phyloP scores from a whole-genome alignment of 2,797 vertebrate genomes.

The Catharus ustulatus region DNA sequence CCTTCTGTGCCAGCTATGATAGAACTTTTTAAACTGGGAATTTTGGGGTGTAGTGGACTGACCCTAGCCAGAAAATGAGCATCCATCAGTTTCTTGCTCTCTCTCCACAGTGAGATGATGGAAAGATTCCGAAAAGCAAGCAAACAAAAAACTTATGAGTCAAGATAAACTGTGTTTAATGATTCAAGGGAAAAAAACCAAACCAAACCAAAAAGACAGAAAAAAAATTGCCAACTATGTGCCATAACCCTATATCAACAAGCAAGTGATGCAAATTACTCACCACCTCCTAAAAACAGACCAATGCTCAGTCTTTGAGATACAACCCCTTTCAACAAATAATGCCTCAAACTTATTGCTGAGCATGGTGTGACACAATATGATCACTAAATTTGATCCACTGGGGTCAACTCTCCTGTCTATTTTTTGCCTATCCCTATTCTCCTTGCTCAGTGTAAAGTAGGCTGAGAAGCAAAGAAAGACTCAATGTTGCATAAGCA shows the following conservation, averaged over 20 bases:
- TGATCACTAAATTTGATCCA: not conserved
- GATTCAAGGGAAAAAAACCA: not conserved
- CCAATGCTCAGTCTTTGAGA: not conserved
- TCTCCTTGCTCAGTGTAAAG: not conserved
- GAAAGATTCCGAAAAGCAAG: not conserved
- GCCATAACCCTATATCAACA: not conserved
- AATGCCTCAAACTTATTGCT: not conserved
- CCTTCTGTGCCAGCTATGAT: not conserved
- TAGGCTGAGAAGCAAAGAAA: not conserved
- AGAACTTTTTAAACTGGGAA: not conserved
- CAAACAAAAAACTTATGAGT: not conserved
- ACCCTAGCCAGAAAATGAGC: rapidly evolving
- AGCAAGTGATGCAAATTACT: not conserved
- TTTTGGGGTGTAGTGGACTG: not conserved
- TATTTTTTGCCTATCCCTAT: not conserved
- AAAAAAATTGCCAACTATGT: not conserved
- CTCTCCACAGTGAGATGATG: not conserved
- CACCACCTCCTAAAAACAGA: not conserved
- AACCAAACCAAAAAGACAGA: not conserved
- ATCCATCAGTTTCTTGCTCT: not conserved
- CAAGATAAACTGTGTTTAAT: not conserved
- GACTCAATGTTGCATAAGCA: rapidly evolving
- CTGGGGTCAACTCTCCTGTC: rapidly evolving
- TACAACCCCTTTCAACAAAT: rapidly evolving
- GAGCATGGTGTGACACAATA: no score